phyloP scores from a whole-genome alignment of 2,113 vertebrate species.

The Pycnonotus jocosus region DNA sequence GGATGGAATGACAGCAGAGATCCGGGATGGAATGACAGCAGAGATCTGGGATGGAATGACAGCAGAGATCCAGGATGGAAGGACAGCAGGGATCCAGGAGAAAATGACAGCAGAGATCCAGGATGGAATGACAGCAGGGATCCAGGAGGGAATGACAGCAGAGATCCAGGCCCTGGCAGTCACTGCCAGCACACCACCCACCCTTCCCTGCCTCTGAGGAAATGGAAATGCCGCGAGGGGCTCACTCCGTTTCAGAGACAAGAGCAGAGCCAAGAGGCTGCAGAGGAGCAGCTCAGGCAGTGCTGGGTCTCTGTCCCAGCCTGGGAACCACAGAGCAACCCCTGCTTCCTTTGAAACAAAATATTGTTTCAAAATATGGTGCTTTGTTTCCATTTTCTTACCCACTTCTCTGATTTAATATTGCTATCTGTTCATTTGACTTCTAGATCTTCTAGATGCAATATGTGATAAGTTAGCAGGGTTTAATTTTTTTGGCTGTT shows the following conservation, averaged over 20 bases:
- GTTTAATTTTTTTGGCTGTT: not conserved
- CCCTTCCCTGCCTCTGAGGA: constrained; percentile 7
- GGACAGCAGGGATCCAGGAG: too few species aligned
- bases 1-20: not conserved
- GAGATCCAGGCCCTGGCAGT: not conserved
- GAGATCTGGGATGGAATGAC: fast-evolving
- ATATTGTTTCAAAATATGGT: not conserved
- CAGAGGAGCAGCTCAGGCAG: not conserved
- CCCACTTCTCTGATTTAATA: not conserved
- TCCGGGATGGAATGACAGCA: fast-evolving
- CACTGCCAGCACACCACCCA: not conserved
- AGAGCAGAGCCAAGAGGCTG: not conserved
- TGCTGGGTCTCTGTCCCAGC: fast-evolving
- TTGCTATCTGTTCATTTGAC: not conserved
- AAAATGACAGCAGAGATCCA: not conserved
- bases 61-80: fast-evolving
- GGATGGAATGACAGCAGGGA: not conserved
- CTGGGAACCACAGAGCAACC: not conserved
- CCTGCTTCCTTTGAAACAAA: not conserved
- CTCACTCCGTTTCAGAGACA: not conserved
- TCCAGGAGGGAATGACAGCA: not conserved
- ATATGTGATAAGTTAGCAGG: not conserved
- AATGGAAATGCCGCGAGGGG: not conserved
- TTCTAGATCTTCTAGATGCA: not conserved
- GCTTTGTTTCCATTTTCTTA: not conserved